Percentiles rank a stretch among this genome's conserved stretches.
Conservation (phyloP, 2,797 vertebrate genomes). For the Peromyscus nudipes region DNA sequence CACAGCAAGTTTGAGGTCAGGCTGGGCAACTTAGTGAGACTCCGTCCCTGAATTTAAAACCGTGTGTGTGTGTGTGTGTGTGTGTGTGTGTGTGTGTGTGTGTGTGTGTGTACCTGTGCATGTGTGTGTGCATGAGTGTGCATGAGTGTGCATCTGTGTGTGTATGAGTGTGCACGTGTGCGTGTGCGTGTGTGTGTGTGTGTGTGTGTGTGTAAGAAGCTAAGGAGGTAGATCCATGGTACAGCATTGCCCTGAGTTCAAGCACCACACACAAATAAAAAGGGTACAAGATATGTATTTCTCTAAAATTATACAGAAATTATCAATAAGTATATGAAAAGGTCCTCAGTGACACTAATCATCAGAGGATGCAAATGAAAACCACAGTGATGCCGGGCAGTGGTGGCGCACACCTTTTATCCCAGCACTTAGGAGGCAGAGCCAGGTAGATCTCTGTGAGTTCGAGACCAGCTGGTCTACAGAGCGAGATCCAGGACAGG, state of each 20-base stretch:
- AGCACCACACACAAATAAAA: background rate
- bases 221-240: background rate
- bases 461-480: no score
- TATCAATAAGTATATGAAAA: background rate
- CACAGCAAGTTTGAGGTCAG: background rate
- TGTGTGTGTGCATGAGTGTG: no score
- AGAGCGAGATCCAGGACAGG: no score
- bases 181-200: no score
- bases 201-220: background rate
- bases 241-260: background rate
- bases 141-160: no score
- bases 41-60: background rate
- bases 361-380: background rate
- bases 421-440: no score
- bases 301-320: background rate
- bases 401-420: no score
- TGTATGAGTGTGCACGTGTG: no score
- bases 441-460: no score
- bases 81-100: background rate
- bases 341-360: background rate
- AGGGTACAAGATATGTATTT: background rate
- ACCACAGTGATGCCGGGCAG: background rate
- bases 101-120: no score
- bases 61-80: background rate
- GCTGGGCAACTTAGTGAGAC: background rate